Evolutionary conservation across 1,140 invertebrate genomes (phyloP).

Genomic region (Notospermus geniculatus): DNA sequence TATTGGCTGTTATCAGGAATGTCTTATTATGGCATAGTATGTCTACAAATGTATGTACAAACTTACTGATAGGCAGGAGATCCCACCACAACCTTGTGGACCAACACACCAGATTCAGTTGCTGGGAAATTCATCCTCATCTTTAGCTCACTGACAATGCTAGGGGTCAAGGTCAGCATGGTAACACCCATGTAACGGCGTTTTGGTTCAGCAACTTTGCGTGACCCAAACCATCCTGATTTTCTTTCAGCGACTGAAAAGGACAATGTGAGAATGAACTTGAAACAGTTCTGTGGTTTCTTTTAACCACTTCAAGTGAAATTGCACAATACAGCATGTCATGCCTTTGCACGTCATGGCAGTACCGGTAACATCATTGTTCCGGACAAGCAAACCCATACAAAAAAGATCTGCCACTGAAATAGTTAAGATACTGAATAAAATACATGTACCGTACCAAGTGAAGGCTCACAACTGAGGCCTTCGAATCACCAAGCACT

Average conservation of each 20-base stretch:
- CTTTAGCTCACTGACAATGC: conserved; percentile 70
- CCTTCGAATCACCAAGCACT: not conserved
- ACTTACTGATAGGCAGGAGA: conserved; percentile 81
- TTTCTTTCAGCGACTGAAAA: conserved; percentile 22
- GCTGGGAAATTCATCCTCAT: conserved; percentile 42
- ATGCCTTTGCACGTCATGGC: too few relatives aligned
- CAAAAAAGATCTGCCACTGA: too few relatives aligned
- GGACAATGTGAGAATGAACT: conserved; percentile 5
- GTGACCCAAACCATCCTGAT: conserved; percentile 26
- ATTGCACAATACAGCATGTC: not conserved
- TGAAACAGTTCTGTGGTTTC: not conserved
- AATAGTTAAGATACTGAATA: too few relatives aligned
- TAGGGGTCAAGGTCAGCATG: conserved; percentile 77
- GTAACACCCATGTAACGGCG: conserved; percentile 78
- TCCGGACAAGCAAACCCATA: too few relatives aligned
- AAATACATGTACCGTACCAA: too few relatives aligned
- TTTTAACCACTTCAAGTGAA: not conserved
- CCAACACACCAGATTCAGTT: conserved; percentile 73
- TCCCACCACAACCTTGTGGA: conserved; percentile 80
- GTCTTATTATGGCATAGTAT: too few relatives aligned
- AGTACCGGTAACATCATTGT: too few relatives aligned
- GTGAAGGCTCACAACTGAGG: not conserved
- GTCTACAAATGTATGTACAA: not conserved
- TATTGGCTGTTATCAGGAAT: too few relatives aligned
- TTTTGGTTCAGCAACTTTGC: conserved; percentile 15